Evolutionary conservation across 2,888 invertebrate genomes (phyloP).

Genomic region (Acrobasis suavella): DNA sequence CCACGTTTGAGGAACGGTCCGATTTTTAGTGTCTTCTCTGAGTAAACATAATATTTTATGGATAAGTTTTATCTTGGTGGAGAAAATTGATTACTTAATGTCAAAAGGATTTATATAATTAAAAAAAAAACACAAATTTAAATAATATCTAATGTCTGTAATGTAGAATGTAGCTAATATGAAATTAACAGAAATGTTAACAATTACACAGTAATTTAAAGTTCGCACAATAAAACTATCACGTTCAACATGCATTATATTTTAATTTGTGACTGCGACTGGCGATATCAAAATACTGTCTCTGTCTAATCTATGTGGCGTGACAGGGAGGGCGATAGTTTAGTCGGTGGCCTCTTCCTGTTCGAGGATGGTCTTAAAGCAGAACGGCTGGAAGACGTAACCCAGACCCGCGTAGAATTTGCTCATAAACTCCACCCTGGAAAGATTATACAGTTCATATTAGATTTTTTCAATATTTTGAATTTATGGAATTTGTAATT

Average conservation of each 20-base stretch:
- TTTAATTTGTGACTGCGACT: constrained; percentile 60
- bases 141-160: constrained; percentile 10
- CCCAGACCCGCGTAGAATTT: constrained; percentile 94
- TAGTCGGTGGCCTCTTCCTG: constrained; percentile 76
- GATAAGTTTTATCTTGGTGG: too few species aligned
- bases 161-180: constrained; percentile 16
- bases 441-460: constrained; percentile 27
- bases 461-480: too few species aligned
- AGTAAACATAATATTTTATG: too few species aligned
- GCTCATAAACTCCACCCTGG: constrained; percentile 98
- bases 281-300: constrained; percentile 52
- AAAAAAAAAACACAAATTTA: constrained; percentile 14
- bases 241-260: constrained; percentile 59
- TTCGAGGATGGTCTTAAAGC: constrained; percentile 89
- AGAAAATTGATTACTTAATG: too few species aligned
- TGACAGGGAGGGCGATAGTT: constrained; percentile 33
- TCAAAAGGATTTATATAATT: neutral
- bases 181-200: constrained; percentile 11
- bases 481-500: too few species aligned
- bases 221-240: constrained; percentile 49
- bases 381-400: constrained; percentile 92
- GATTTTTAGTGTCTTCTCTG: too few species aligned
- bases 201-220: constrained; percentile 27
- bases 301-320: constrained; percentile 51
- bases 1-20: too few species aligned